Evolutionary conservation across 2,888 invertebrate genomes (phyloP), one percentile per base, ranked within the genome.

Genomic region (Erpobdella octoculata): DNA sequence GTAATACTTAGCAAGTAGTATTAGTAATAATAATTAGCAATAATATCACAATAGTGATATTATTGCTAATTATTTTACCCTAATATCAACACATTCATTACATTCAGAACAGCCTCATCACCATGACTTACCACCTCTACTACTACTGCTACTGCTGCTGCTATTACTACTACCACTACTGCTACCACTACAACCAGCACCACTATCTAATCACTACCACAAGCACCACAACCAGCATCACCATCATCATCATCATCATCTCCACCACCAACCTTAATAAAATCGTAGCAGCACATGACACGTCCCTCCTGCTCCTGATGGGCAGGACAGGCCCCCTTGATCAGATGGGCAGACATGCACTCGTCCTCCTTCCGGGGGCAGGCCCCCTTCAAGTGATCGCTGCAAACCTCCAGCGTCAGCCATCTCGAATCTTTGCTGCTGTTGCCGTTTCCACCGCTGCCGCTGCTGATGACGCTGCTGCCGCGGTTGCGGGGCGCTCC

Each of bases 231-330:
- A 41, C 41, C 41, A 41, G 9, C 41, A 41, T 41, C 41, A 41
- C 41, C 41, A 41, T 41, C 41, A 41, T 41, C 41, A 18, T 41
- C 41, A 41, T 41, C 41, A 41, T 41, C 41, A 41, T 41, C 41
- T 12, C 18, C 41, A 41, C 6, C 4, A 46, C 4, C 41, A 9
- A 68, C 68, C 68, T 68, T 68, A 33, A 68, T 68, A 48, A 68
- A 68, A 31, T 68, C 68, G 33, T 68, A 68, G 53, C 68, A 68
- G 58, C 68, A 68, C 68, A 53, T 68, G 46, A 68, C 68, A n/a
- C 68, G 25, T 18, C 68, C 53, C 21, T 68, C 68, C 25, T 68
- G 33, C 31, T 25, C 33, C 31, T 53, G 33, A 21, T 68, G 53
- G 8, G 41, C 68, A 21, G 41, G n/a, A 6, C 25, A 21, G 5